These are phyloP conservation scores for Griposia aprilina DNA, from an alignment of 2,888 invertebrate genomes.

Conservation along the genomic window DNA sequence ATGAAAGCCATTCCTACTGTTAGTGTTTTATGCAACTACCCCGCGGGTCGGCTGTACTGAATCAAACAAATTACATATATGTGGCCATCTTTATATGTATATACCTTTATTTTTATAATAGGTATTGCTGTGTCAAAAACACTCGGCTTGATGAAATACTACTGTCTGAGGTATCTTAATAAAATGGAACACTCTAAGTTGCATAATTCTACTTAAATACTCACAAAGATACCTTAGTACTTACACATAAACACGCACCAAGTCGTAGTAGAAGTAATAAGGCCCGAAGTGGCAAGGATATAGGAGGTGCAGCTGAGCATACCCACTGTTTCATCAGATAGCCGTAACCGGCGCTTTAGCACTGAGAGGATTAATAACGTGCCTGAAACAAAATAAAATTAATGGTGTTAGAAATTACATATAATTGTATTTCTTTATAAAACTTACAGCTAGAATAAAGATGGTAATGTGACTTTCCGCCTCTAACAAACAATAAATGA, in stretches of 20 bases:
- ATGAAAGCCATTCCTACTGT: no score
- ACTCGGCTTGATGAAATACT: neutral
- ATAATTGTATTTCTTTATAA: no score
- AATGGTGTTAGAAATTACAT: no score
- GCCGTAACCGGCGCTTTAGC: constrained; percentile 79
- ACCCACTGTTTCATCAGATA: constrained; percentile 85
- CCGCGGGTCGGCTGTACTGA: no score
- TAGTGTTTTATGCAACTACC: no score
- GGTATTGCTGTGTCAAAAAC: neutral
- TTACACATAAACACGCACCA: constrained; percentile 82
- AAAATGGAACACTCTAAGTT: neutral
- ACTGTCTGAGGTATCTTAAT: neutral
- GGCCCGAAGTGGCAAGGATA: constrained; percentile 80
- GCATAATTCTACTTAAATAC: neutral
- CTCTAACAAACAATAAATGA: no score
- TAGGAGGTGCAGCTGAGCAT: constrained; percentile 84
- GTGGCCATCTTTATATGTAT: no score
- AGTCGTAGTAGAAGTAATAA: constrained; percentile 80
- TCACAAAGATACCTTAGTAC: constrained; percentile 48
- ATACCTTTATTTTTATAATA: neutral
- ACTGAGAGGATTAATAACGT: constrained; percentile 85
- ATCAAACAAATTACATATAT: no score
- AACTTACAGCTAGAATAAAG: no score
- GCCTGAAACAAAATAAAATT: constrained; percentile 75
- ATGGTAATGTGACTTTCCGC: no score